Base-by-base conservation (phyloP, 2,797 vertebrate species). In the Prunella strophiata region DNA sequence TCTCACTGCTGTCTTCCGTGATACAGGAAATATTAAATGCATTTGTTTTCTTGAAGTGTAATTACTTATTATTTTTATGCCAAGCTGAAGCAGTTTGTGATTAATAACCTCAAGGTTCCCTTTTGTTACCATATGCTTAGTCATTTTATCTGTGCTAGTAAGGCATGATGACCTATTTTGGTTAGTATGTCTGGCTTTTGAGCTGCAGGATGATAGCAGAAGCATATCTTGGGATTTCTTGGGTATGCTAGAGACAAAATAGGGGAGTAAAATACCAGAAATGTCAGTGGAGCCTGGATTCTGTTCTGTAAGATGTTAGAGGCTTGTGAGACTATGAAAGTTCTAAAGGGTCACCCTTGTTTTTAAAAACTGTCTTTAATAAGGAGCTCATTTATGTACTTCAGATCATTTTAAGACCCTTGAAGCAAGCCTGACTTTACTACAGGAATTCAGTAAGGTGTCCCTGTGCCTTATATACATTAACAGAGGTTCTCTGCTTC, bases 131-230 rank as follows among this genome's bases (percentile, higher is more conserved):
- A 38, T 80, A 50, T 19, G 36, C 32, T 77, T 76, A 71, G 26
- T 91, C 20, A 80, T 86, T 87, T 91, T 77, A 63, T 80, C 75
- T 85, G 48, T 79, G 27, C 73, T 81, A 51, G 11, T 55, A 81
- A 91, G 88, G 50, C 70, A 36, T 9, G 50, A 45, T 84, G 57
- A 79, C 74, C 86, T 91, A 9, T 88, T 89, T 93, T 91, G 88
- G 42, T 73, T 91, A 77, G 36, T 29, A 13, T 68, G 32, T 61
- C 48, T 84, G 43, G 2, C n/a, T 91, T 94, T 73, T 50, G n/a
- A 95, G 61, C 72, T 54, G 42, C 75, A 94, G 38, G 42, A 45
- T 68, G 66, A 47, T 65, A 76, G 78, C 27, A 77, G 52, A 67
- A 51, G 10, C 9, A 0, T 45, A 38, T 85, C 38, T 88, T 88